Percentiles rank a stretch among this genome's conserved stretches.
Evolutionary conservation across 2,113 vertebrate species (phyloP).

Genomic region (Tychaedon coryphoeus): DNA sequence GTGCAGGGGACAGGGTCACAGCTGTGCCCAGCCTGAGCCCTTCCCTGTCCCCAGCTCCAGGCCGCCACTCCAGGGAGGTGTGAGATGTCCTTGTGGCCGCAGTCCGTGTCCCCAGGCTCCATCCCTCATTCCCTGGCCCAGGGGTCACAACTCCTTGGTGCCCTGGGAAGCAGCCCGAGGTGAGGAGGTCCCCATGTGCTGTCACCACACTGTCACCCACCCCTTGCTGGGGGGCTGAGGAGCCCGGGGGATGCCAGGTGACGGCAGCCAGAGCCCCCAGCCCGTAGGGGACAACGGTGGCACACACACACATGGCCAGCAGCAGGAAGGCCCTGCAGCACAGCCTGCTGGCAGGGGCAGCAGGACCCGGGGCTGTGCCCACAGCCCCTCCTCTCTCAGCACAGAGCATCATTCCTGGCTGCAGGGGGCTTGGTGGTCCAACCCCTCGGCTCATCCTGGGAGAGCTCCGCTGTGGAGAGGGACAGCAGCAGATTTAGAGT

Average conservation of each 20-base stretch:
- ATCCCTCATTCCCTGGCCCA: neutral
- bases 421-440: neutral
- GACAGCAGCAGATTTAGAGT: neutral
- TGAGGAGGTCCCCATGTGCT: rapidly evolving
- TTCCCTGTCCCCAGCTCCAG: rapidly evolving
- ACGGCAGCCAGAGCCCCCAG: neutral
- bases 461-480: neutral
- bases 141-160: rapidly evolving
- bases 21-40: neutral
- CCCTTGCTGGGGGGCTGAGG: rapidly evolving
- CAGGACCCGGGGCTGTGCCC: rapidly evolving
- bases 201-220: rapidly evolving
- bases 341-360: rapidly evolving
- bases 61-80: neutral
- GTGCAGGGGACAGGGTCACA: rapidly evolving
- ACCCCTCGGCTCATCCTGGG: neutral
- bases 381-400: rapidly evolving
- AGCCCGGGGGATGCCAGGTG: rapidly evolving
- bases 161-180: rapidly evolving
- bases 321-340: neutral
- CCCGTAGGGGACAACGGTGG: rapidly evolving
- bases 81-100: rapidly evolving
- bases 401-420: rapidly evolving
- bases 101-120: rapidly evolving
- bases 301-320: neutral